A percentile compares a stretch with the other conserved stretches of the same genome.
Evolutionary conservation across 2,797 vertebrate genomes (phyloP).

Genomic region (Chelidonichthys spinosus): DNA sequence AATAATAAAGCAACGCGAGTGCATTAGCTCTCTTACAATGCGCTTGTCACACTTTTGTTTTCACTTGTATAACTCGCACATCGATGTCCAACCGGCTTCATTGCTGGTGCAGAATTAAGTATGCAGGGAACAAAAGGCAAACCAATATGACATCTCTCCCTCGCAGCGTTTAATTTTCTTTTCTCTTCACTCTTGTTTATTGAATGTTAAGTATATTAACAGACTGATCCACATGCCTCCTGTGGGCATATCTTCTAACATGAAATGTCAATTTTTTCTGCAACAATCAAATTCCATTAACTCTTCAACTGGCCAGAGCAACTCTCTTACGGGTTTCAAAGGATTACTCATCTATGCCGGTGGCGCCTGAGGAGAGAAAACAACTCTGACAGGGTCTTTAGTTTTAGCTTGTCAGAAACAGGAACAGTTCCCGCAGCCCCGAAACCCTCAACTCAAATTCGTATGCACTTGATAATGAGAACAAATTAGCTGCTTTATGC

Average conservation of each 20-base stretch:
- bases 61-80: constrained; percentile 16
- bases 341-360: constrained; percentile 56
- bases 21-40: constrained; percentile 2
- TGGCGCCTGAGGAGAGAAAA: constrained; percentile 50
- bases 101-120: constrained; percentile 28
- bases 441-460: constrained; percentile 51
- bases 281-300: constrained; percentile 40
- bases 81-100: not conserved
- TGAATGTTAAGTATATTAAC: constrained; percentile 23
- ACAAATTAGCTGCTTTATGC: constrained; percentile 61
- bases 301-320: constrained; percentile 33
- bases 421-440: constrained; percentile 36
- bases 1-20: constrained; percentile 41
- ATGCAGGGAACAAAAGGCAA: constrained; percentile 6
- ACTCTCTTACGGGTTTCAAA: constrained; percentile 36
- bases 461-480: constrained; percentile 51
- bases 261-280: constrained; percentile 32
- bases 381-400: constrained; percentile 42
- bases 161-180: constrained; percentile 9
- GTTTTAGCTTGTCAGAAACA: constrained; percentile 46
- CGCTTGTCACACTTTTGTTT: constrained; percentile 32
- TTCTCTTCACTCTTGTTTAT: constrained; percentile 32
- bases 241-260: constrained; percentile 9
- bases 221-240: constrained; percentile 5
- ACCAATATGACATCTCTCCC: constrained; percentile 21